Conservation (phyloP, 2,888 invertebrate genomes). For the Thymelicus sylvestris region DNA sequence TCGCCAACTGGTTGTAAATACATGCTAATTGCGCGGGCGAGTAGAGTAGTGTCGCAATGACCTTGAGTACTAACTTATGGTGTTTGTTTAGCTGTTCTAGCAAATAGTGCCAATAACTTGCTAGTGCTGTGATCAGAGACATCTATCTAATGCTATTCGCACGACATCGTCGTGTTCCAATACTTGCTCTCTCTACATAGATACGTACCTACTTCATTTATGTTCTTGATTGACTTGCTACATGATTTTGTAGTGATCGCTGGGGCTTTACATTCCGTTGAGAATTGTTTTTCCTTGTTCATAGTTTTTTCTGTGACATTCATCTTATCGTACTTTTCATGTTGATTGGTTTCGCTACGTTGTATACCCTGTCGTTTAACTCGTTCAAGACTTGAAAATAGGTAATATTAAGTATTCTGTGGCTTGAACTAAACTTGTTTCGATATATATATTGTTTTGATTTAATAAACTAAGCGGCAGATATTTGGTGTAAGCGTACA, state of each 20-base stretch:
- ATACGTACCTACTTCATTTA: not conserved
- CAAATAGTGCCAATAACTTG: slow-evolving; percentile 29
- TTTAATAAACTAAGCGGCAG: no score
- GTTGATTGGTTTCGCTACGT: not conserved
- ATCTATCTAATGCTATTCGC: slow-evolving; percentile 14
- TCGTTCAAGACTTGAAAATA: not conserved
- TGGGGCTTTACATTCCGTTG: slow-evolving; percentile 1
- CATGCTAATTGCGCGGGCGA: slow-evolving; percentile 60
- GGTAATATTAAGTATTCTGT: no score
- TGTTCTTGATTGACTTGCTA: slow-evolving; percentile 8
- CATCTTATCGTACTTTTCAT: not conserved
- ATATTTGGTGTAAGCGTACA: no score
- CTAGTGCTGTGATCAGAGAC: slow-evolving; percentile 18
- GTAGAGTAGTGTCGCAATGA: slow-evolving; percentile 52
- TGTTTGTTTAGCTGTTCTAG: slow-evolving; percentile 37
- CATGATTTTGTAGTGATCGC: not conserved
- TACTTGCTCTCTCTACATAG: slow-evolving; percentile 35
- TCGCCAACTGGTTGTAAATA: slow-evolving; percentile 58
- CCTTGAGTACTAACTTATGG: slow-evolving; percentile 55
- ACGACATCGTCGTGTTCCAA: slow-evolving; percentile 51
- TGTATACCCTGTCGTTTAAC: not conserved
- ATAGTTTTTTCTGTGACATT: slow-evolving; percentile 5
- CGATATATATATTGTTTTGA: no score
- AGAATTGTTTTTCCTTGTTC: slow-evolving; percentile 9
- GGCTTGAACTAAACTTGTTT: no score